Evolutionary conservation across 2,113 vertebrate genomes (phyloP).

Genomic region (Plecturocebus donacophilus): DNA sequence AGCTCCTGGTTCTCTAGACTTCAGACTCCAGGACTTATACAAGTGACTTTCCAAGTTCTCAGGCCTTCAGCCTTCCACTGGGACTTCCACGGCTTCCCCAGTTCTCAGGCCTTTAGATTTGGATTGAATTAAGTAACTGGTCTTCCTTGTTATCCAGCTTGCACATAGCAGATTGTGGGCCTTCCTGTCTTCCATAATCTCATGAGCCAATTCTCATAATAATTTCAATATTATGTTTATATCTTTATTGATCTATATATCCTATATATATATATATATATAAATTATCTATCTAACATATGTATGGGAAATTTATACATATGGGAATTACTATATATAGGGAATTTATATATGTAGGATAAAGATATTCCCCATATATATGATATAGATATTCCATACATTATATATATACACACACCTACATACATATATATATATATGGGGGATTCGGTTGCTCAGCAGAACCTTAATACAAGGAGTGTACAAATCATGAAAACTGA

Average conservation of each 20-base stretch:
- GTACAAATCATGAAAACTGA: neutral
- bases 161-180: neutral
- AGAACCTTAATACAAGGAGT: neutral
- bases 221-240: neutral
- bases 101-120: neutral
- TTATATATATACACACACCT: neutral
- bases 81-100: neutral
- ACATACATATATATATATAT: neutral
- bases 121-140: neutral
- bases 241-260: neutral
- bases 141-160: neutral
- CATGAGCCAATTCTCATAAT: neutral
- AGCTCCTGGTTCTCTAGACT: neutral
- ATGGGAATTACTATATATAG: neutral
- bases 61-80: neutral
- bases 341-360: neutral
- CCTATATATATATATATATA: neutral
- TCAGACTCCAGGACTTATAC: neutral
- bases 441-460: neutral
- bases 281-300: neutral
- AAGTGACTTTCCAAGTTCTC: neutral
- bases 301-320: neutral
- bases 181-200: neutral
- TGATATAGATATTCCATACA: too few species aligned
- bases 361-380: too few species aligned